phyloP scores from a whole-genome alignment of 2,113 vertebrate species.

The zebrafish (Danio rerio) region DNA sequence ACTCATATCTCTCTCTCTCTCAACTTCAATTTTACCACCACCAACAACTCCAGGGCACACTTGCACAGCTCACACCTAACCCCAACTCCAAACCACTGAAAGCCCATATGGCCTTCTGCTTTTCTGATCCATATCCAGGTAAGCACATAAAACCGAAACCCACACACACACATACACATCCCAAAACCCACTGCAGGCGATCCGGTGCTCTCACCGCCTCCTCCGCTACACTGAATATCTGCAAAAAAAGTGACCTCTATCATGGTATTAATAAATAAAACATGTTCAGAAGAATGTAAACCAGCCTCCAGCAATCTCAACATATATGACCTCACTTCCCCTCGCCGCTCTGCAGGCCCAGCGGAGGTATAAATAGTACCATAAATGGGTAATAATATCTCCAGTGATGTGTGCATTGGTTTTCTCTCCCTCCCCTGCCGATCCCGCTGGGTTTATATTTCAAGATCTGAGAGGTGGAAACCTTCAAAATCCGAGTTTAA shows the following conservation, averaged over 20 bases:
- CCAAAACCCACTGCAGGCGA: neutral
- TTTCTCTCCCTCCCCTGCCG: slow-evolving; percentile 19
- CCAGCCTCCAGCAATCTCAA: slow-evolving; percentile 45
- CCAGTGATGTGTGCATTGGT: slow-evolving; percentile 44
- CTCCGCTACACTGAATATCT: neutral
- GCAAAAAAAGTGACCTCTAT: slow-evolving; percentile 25
- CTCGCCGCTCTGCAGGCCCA: slow-evolving; percentile 42
- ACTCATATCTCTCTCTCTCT: too few relatives aligned
- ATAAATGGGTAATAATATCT: slow-evolving; percentile 58
- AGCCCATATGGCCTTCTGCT: neutral
- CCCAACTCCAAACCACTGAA: neutral
- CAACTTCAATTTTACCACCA: neutral
- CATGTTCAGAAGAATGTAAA: slow-evolving; percentile 41
- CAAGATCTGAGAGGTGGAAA: slow-evolving; percentile 33
- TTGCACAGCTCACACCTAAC: neutral
- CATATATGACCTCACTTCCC: slow-evolving; percentile 47
- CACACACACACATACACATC: slow-evolving; percentile 3
- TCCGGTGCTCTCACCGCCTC: neutral
- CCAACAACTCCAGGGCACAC: neutral
- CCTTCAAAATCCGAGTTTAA: slow-evolving; percentile 22
- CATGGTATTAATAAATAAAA: slow-evolving; percentile 45
- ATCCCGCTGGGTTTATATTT: slow-evolving; percentile 22
- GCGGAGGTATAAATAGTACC: slow-evolving; percentile 54
- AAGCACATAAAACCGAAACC: slow-evolving; percentile 6
- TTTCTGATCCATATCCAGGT: slow-evolving; percentile 22